Conservation (phyloP, 2,113 vertebrate genomes). For the Notiomystis cincta region DNA sequence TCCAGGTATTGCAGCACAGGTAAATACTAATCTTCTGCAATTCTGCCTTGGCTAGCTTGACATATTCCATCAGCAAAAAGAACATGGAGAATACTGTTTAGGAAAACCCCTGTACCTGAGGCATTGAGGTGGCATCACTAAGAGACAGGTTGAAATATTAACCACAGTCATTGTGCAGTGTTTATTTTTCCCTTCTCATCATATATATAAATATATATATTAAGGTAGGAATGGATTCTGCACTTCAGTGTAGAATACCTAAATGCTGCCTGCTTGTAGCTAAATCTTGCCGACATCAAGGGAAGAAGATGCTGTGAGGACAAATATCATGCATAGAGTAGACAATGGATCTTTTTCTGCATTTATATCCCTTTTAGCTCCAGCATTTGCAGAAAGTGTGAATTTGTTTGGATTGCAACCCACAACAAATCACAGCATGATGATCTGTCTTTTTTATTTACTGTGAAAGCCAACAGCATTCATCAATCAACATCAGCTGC, state of each 20-base stretch:
- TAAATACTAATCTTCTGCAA: conserved; percentile 34
- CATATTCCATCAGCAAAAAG: neutral
- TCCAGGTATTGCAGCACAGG: neutral
- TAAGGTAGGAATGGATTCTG: neutral
- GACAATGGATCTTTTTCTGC: neutral
- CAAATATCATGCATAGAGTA: neutral
- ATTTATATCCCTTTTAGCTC: neutral
- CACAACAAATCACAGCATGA: neutral
- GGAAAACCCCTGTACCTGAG: neutral
- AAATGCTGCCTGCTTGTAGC: neutral
- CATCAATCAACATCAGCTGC: neutral
- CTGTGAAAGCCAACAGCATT: neutral
- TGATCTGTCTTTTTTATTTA: neutral
- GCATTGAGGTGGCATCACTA: neutral
- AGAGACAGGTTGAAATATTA: neutral
- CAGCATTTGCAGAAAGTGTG: neutral
- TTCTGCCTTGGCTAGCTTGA: neutral
- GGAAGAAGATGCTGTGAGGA: neutral
- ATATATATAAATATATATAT: neutral
- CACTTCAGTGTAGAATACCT: neutral
- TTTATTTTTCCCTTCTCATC: neutral
- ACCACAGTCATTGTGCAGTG: neutral
- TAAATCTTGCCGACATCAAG: neutral
- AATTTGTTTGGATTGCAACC: neutral
- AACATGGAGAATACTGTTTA: neutral